These are phyloP conservation scores for Drosophila biarmipes DNA, from an alignment of 1,140 invertebrate species.

Conservation along the genomic window DNA sequence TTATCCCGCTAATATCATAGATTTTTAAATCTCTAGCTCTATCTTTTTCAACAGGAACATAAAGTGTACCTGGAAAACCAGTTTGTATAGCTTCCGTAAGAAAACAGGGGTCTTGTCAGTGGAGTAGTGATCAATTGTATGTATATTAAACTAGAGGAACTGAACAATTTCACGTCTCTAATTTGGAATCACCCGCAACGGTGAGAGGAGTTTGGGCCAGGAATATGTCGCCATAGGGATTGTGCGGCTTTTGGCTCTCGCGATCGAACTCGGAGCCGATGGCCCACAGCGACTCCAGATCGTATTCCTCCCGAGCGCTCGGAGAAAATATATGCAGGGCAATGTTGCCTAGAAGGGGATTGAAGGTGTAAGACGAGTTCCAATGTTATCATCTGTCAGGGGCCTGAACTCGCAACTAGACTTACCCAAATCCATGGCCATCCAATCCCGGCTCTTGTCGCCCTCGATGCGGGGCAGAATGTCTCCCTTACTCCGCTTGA, in stretches of 20 bases:
- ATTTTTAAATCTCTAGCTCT: too few species aligned
- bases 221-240: constrained; percentile 82
- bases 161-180: constrained; percentile 12
- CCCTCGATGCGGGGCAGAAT: constrained; percentile 91
- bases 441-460: constrained; percentile 91
- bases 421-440: constrained; percentile 94
- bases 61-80: too few species aligned
- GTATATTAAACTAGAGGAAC: constrained; percentile 20
- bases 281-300: constrained; percentile 96
- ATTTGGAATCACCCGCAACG: background rate
- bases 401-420: background rate
- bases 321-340: constrained; percentile 94
- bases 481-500: constrained; percentile 88
- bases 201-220: constrained; percentile 31
- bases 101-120: too few species aligned
- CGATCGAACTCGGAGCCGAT: constrained; percentile 93
- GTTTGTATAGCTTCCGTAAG: too few species aligned
- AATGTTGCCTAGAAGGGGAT: constrained; percentile 90
- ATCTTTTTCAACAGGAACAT: too few species aligned
- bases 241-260: constrained; percentile 86
- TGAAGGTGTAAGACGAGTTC: background rate
- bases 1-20: too few species aligned
- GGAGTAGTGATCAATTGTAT: background rate
- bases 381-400: background rate
- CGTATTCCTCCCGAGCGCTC: constrained; percentile 89